phyloP scores from a whole-genome alignment of 2,797 vertebrate species.

The Tamandua tetradactyla region DNA sequence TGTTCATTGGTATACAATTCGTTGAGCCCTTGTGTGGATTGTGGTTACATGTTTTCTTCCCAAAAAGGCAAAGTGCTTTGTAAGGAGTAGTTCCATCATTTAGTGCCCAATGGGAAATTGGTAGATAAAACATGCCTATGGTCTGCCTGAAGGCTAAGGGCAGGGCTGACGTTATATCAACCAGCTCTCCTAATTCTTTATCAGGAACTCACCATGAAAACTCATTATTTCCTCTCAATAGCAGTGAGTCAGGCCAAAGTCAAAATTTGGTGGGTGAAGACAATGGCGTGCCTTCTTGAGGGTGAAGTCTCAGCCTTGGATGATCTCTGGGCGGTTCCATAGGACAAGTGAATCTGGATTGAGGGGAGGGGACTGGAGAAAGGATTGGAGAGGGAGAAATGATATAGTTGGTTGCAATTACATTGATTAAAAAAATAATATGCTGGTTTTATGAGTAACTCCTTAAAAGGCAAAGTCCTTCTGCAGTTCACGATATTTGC shows the following conservation, averaged over 20 bases:
- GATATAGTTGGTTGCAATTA: not conserved
- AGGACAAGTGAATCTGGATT: constrained; percentile 6
- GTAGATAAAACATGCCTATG: not conserved
- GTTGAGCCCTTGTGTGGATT: not conserved
- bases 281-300: not conserved
- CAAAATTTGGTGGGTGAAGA: constrained; percentile 37
- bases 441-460: constrained; percentile 39
- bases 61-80: not conserved
- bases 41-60: not conserved
- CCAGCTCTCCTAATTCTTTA: constrained; percentile 29
- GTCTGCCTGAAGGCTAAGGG: constrained; percentile 16
- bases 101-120: not conserved
- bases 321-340: not conserved
- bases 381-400: not conserved
- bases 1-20: not conserved
- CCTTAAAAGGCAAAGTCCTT: constrained; percentile 67
- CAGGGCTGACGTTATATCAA: not conserved
- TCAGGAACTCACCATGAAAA: constrained; percentile 15
- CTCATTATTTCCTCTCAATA: not conserved
- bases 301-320: not conserved
- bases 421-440: constrained; percentile 21
- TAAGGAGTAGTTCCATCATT: not conserved
- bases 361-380: not conserved
- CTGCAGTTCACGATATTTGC: constrained; percentile 71
- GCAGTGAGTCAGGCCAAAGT: constrained; percentile 41